Evolutionary conservation across 2,797 vertebrate genomes (phyloP), one percentile per base, ranked within the genome.

Genomic region (Acrocephalus scirpaceus): DNA sequence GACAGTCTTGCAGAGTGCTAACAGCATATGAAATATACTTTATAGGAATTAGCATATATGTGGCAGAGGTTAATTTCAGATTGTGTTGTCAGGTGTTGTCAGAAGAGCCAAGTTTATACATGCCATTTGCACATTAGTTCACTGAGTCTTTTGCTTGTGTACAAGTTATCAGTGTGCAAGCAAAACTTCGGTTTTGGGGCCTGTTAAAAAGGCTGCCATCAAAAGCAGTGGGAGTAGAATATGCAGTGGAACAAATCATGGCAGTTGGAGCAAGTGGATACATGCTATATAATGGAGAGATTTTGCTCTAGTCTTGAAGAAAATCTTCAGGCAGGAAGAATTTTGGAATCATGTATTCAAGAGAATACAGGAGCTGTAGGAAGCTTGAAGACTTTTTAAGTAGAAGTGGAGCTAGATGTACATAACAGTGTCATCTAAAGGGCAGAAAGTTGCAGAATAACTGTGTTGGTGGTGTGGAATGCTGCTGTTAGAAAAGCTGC

Each of bases 271-370:
- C 34, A 57, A 48, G 15, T 13, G 32, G 26, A 36, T 76, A 51
- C 64, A 58, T 54, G 13, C 32, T 53, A 23, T 44, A 8, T 1
- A 3, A 40, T 0, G 0, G 25, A 62, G 58, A 86, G 23, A 36
- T 48, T 61, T 22, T 82, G 26, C 34, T 75, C 30, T n/a, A 61
- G n/a, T 40, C 51, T 36, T 67, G 30, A 56, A 70, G 50, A 78
- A 88, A 69, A 70, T 54, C 19, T 80, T 78, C 42, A 75, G 50
- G 27, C 29, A 45, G 54, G 32, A 87, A 8, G 13, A 66, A n/a
- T 75, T 95, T 62, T 81, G 42, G 51, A 92, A 58, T 70, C 6
- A 0, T 27, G 7, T 72, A 10, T 48, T 48, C 40, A 72, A 53
- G 38, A 70, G 57, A 79, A 54, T 34, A 26, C 26, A 36, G 25